These are phyloP conservation scores for Tachuris rubrigastra DNA, from an alignment of 2,113 vertebrate genomes.

Conservation along the genomic window DNA sequence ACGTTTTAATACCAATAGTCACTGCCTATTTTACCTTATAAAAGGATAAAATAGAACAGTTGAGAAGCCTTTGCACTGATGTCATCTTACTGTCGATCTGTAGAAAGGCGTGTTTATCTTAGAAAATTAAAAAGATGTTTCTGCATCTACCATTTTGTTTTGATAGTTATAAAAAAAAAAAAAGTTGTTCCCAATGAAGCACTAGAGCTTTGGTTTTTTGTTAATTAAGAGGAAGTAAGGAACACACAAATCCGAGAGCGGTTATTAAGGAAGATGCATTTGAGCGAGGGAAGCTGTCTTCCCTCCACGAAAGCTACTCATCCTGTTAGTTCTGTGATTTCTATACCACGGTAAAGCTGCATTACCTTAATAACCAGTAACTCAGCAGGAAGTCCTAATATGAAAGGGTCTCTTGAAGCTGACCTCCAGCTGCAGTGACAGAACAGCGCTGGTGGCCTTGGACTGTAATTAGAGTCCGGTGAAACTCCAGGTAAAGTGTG, in stretches of 20 bases:
- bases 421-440: slow-evolving; percentile 58
- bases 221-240: slow-evolving; percentile 11
- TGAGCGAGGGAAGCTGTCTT: neutral
- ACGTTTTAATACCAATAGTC: slow-evolving; percentile 32
- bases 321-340: slow-evolving; percentile 60
- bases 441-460: slow-evolving; percentile 5
- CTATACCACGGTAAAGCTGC: slow-evolving; percentile 42
- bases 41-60: neutral
- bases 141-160: slow-evolving; percentile 1
- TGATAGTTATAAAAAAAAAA: neutral
- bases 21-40: neutral
- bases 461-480: slow-evolving; percentile 63
- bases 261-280: neutral
- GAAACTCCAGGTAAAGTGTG: slow-evolving; percentile 56
- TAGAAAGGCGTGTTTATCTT: neutral
- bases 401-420: slow-evolving; percentile 49
- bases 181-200: neutral
- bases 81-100: neutral
- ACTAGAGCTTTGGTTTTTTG: neutral
- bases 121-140: neutral
- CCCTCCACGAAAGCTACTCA: slow-evolving; percentile 47
- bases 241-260: neutral
- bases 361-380: slow-evolving; percentile 75
- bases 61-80: neutral
- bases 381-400: slow-evolving; percentile 60